Conservation (phyloP, 2,888 invertebrate genomes). For the Opisthograptis luteolata region DNA sequence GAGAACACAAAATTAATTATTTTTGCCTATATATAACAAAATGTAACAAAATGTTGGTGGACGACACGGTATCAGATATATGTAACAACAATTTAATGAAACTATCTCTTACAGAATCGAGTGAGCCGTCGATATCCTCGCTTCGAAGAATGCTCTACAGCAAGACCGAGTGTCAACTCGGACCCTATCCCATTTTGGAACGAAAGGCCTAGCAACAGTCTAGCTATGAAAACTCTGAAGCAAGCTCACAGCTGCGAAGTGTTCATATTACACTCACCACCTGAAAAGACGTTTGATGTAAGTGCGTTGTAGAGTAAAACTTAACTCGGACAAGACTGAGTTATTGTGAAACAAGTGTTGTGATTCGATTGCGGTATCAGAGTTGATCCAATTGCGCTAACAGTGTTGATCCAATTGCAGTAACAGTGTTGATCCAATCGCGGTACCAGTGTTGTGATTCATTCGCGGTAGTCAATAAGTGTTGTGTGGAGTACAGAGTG, state of each 20-base stretch:
- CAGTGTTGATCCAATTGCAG: no score
- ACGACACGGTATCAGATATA: no score
- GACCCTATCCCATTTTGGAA: conserved; percentile 61
- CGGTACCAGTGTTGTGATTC: no score
- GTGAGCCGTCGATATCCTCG: conserved; percentile 50
- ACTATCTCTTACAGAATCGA: conserved; percentile 41
- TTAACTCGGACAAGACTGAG: background rate
- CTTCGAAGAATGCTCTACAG: conserved; percentile 57
- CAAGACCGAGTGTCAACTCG: conserved; percentile 56
- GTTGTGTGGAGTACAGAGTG: no score
- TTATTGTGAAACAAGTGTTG: no score
- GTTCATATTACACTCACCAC: conserved; percentile 56
- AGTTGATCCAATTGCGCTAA: no score
- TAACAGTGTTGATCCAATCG: no score
- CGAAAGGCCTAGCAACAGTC: conserved; percentile 48
- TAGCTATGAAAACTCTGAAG: conserved; percentile 35
- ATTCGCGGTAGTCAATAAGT: no score
- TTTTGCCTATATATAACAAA: no score
- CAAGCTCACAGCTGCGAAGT: conserved; percentile 61
- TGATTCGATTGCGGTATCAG: no score
- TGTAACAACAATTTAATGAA: background rate
- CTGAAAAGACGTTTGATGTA: conserved; percentile 35
- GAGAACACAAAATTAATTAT: no score
- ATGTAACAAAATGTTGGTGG: no score
- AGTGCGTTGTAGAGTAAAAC: conserved; percentile 13